Conservation (phyloP, 2,888 invertebrate species). For the Mantis religiosa region DNA sequence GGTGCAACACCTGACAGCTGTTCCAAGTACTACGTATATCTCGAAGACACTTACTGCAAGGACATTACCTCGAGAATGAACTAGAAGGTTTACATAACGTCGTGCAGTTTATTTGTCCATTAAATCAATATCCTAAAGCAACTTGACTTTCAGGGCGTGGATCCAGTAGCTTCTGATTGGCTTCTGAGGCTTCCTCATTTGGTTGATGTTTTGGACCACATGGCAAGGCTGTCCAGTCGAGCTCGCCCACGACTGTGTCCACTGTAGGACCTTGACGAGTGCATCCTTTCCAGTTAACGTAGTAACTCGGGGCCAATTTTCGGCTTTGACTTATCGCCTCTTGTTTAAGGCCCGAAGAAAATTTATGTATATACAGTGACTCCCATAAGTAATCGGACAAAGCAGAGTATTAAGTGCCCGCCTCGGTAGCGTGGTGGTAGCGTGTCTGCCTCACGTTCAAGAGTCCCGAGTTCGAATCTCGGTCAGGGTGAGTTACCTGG, state of each 20-base stretch:
- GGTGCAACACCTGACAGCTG: background rate
- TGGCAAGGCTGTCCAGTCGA: background rate
- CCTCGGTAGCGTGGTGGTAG: too few species aligned
- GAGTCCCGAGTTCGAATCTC: too few species aligned
- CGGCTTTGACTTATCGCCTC: too few species aligned
- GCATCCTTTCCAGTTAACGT: background rate
- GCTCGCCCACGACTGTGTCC: background rate
- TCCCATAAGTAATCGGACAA: too few species aligned
- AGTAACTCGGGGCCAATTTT: background rate
- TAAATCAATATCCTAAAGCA: background rate
- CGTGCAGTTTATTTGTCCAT: background rate
- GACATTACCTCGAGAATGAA: background rate
- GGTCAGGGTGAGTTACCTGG: too few species aligned
- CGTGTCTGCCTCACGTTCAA: too few species aligned
- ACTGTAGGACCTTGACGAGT: background rate
- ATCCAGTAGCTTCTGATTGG: background rate
- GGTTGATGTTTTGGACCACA: background rate
- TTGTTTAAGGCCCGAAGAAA: too few species aligned
- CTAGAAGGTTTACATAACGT: background rate
- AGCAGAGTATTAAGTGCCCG: too few species aligned
- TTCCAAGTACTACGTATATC: background rate
- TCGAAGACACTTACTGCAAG: background rate
- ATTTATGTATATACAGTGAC: too few species aligned
- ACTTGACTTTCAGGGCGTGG: background rate
- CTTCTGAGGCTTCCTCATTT: background rate